Percentiles rank a stretch among this genome's conserved stretches.
Evolutionary conservation across 2,797 vertebrate species (phyloP).

Genomic region (Scomberomorus guttatus): DNA sequence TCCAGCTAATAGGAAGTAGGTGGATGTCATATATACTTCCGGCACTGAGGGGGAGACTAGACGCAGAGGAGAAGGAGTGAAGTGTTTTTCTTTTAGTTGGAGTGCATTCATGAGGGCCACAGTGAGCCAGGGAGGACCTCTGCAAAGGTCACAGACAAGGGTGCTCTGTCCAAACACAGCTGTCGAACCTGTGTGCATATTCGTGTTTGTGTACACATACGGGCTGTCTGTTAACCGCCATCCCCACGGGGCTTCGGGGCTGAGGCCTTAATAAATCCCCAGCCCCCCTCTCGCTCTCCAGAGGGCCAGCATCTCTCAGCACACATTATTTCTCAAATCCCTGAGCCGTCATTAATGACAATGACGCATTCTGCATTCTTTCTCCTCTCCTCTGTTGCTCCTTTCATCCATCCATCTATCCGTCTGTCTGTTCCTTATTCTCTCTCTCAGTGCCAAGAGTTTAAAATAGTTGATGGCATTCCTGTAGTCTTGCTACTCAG

Average conservation of each 20-base stretch:
- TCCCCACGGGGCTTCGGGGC: slow-evolving; percentile 53
- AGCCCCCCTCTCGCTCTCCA: slow-evolving; percentile 52
- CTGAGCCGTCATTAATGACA: slow-evolving; percentile 68
- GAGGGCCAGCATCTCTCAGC: slow-evolving; percentile 78
- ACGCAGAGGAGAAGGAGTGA: slow-evolving; percentile 37
- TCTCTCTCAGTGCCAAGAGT: slow-evolving; percentile 36
- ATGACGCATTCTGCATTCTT: slow-evolving; percentile 72
- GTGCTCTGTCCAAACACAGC: slow-evolving; percentile 84
- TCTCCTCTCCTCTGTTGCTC: slow-evolving; percentile 42
- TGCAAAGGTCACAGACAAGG: slow-evolving; percentile 76
- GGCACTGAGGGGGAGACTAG: slow-evolving; percentile 6
- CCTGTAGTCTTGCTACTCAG: slow-evolving; percentile 22
- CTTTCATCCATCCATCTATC: slow-evolving; percentile 32
- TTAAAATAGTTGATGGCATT: slow-evolving; percentile 41
- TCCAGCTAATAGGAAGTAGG: slow-evolving; percentile 37
- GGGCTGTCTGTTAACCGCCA: slow-evolving; percentile 54
- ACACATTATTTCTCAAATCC: slow-evolving; percentile 80
- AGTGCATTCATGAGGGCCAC: slow-evolving; percentile 32
- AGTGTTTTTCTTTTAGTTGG: slow-evolving; percentile 44
- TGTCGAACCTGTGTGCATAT: slow-evolving; percentile 65
- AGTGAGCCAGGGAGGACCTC: slow-evolving; percentile 40
- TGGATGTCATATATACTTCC: slow-evolving; percentile 34
- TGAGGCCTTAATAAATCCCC: slow-evolving; percentile 75
- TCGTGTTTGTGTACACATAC: slow-evolving; percentile 42
- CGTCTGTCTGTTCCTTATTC: slow-evolving; percentile 12